A percentile compares a stretch with the other conserved stretches of the same genome.
These are phyloP conservation scores for human (Homo sapiens) DNA, from an alignment of 2,113 vertebrate genomes.

Conservation along the genomic window GRCh38 chr20:54592001-54592500, in stretches of 20 bases:
- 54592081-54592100: not conserved
- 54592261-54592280: not conserved
- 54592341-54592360: no score
- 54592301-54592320: not conserved
- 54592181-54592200: not conserved
- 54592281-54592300: rapidly evolving
- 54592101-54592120: rapidly evolving
- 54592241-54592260: not conserved
- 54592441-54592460: not conserved
- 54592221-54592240: rapidly evolving
- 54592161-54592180: rapidly evolving
- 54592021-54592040: not conserved
- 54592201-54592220: rapidly evolving
- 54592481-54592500: not conserved
- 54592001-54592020: not conserved
- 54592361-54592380: not conserved
- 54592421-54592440: no score
- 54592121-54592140: not conserved
- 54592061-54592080: not conserved
- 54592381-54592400: not conserved
- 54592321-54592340: not conserved
- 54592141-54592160: no score
- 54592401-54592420: no score
- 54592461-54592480: not conserved
- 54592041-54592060: not conserved